These are phyloP conservation scores for Amphibalanus amphitrite DNA, from an alignment of 1,140 invertebrate genomes.

Conservation along the genomic window DNA sequence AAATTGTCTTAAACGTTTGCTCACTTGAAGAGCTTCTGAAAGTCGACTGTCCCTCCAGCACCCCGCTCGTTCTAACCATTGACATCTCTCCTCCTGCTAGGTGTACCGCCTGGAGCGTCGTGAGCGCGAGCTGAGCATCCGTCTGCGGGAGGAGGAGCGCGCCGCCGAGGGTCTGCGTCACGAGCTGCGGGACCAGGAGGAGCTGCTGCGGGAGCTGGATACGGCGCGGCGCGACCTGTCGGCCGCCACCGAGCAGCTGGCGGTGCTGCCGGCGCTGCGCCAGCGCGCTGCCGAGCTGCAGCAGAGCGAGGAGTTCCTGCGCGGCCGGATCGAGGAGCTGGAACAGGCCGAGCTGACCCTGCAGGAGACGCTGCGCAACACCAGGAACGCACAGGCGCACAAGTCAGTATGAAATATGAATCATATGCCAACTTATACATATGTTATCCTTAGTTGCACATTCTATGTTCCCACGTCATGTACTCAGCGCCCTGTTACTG, in stretches of 20 bases:
- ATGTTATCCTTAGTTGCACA: too few species aligned
- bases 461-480: not conserved
- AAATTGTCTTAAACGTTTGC: too few species aligned
- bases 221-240: slow-evolving; percentile 23
- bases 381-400: slow-evolving; percentile 16
- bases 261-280: slow-evolving; percentile 17
- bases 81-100: slow-evolving; percentile 10
- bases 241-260: slow-evolving; percentile 19
- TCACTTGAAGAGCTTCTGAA: too few species aligned
- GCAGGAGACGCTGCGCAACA: slow-evolving; percentile 18
- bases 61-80: too few species aligned
- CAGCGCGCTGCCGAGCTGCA: slow-evolving; percentile 21
- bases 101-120: slow-evolving; percentile 18
- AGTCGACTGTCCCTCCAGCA: too few species aligned
- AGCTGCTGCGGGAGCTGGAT: slow-evolving; percentile 20
- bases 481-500: not conserved
- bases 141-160: slow-evolving; percentile 20
- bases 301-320: slow-evolving; percentile 20
- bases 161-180: slow-evolving; percentile 20
- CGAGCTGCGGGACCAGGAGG: slow-evolving; percentile 26
- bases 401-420: slow-evolving; percentile 9
- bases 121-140: slow-evolving; percentile 20
- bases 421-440: too few species aligned
- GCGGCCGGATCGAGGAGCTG: slow-evolving; percentile 24
- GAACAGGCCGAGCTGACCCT: slow-evolving; percentile 21